Percentiles rank a stretch among this genome's conserved stretches.
Conservation (phyloP, 2,113 vertebrate genomes). For the Alectura lathami region DNA sequence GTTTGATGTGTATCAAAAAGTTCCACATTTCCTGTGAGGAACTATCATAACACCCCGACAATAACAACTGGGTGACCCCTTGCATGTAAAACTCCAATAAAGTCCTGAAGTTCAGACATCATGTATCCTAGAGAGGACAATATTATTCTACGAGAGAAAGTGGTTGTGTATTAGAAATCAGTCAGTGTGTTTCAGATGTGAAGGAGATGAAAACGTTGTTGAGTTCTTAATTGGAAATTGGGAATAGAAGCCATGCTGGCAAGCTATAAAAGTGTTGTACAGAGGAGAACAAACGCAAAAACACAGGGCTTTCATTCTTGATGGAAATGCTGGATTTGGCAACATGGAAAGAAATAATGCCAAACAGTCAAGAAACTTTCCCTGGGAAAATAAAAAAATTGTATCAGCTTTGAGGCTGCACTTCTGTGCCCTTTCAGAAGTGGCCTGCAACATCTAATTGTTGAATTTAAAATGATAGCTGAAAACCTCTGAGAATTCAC, state of each 20-base stretch:
- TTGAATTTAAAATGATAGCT: neutral
- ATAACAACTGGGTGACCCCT: neutral
- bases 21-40: neutral
- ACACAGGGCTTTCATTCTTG: neutral
- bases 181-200: neutral
- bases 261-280: neutral
- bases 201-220: conserved; percentile 9
- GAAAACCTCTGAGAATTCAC: conserved; percentile 11
- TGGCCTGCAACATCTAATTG: neutral
- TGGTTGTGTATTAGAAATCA: neutral
- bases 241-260: neutral
- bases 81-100: conserved; percentile 25
- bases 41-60: neutral
- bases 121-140: conserved; percentile 3
- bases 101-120: neutral
- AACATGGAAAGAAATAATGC: neutral
- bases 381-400: neutral
- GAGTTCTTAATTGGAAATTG: neutral
- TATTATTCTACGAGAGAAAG: neutral
- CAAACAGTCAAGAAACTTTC: neutral
- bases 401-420: neutral
- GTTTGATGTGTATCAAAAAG: neutral
- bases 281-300: neutral
- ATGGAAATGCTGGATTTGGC: neutral
- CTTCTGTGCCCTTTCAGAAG: conserved; percentile 9